Percentiles rank a stretch among this genome's conserved stretches.
phyloP scores from a whole-genome alignment of 2,797 vertebrate species.

The Hemibagrus guttatus region DNA sequence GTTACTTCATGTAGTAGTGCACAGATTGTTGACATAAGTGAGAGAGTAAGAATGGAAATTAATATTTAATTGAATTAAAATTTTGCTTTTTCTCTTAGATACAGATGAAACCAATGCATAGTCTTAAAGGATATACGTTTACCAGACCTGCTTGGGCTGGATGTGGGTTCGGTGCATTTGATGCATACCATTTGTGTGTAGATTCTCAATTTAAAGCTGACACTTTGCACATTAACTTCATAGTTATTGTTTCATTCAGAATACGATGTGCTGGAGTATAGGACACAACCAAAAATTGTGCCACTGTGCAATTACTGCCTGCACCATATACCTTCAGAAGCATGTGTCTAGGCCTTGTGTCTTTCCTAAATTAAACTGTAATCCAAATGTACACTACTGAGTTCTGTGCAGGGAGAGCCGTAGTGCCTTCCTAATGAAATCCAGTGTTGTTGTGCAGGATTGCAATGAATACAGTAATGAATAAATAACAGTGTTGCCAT shows the following conservation, averaged over 20 bases:
- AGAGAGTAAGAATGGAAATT: background rate
- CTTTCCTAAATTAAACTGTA: constrained; percentile 29
- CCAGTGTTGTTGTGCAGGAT: constrained; percentile 26
- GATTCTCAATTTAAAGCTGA: constrained; percentile 4
- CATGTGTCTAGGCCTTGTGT: constrained; percentile 21
- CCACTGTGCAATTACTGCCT: constrained; percentile 17
- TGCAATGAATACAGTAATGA: constrained; percentile 38
- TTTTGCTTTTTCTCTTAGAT: background rate
- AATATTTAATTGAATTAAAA: background rate
- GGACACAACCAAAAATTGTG: constrained; percentile 4
- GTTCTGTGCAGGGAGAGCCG: background rate
- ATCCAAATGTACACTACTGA: constrained; percentile 8
- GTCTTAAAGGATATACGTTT: background rate
- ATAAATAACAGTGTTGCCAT: constrained; percentile 34
- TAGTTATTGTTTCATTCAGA: constrained; percentile 3
- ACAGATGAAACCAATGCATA: background rate
- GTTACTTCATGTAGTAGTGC: background rate
- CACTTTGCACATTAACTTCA: background rate
- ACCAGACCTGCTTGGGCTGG: background rate
- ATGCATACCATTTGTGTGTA: background rate
- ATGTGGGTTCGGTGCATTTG: background rate
- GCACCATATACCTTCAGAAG: constrained; percentile 19
- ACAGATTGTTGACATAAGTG: background rate
- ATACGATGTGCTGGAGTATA: background rate
- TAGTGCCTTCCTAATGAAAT: constrained; percentile 32